Evolutionary conservation across 2,888 invertebrate genomes (phyloP).

Genomic region (Embidobia sp.): DNA sequence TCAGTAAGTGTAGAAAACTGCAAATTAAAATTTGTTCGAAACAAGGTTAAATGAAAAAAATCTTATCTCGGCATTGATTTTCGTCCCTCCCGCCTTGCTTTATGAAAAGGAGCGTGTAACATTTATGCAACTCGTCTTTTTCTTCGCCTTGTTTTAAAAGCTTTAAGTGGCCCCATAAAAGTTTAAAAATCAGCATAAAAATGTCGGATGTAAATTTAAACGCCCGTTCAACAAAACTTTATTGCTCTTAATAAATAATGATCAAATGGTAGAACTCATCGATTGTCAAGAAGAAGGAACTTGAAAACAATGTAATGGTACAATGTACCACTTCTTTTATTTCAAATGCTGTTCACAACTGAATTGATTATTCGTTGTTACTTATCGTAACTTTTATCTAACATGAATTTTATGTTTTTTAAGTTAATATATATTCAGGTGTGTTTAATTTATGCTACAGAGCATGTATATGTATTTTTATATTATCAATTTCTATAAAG

Average conservation of each 20-base stretch:
- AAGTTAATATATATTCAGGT: too few relatives aligned
- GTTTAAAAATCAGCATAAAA: constrained; percentile 29
- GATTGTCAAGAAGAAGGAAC: constrained; percentile 1
- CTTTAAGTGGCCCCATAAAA: constrained; percentile 32
- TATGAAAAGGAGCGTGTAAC: constrained; percentile 19
- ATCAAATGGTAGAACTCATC: constrained; percentile 7
- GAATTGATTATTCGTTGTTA: neutral
- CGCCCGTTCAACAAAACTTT: constrained; percentile 24
- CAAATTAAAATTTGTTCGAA: too few relatives aligned
- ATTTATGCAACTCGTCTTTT: constrained; percentile 17
- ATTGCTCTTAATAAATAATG: constrained; percentile 20
- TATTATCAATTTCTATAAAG: too few relatives aligned
- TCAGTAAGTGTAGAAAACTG: too few relatives aligned
- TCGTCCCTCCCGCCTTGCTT: constrained; percentile 10
- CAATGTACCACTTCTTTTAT: neutral
- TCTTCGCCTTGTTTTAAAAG: constrained; percentile 20
- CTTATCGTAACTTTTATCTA: too few relatives aligned
- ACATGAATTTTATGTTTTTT: too few relatives aligned
- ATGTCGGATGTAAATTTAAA: constrained; percentile 21
- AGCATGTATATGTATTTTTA: too few relatives aligned
- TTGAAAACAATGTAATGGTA: constrained; percentile 20
- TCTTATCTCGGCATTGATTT: constrained; percentile 22
- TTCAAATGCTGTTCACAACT: neutral
- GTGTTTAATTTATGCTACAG: too few relatives aligned
- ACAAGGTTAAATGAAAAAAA: constrained; percentile 17